Evolutionary conservation across 2,113 vertebrate species (phyloP).

Genomic region (Megaceryle maxima): DNA sequence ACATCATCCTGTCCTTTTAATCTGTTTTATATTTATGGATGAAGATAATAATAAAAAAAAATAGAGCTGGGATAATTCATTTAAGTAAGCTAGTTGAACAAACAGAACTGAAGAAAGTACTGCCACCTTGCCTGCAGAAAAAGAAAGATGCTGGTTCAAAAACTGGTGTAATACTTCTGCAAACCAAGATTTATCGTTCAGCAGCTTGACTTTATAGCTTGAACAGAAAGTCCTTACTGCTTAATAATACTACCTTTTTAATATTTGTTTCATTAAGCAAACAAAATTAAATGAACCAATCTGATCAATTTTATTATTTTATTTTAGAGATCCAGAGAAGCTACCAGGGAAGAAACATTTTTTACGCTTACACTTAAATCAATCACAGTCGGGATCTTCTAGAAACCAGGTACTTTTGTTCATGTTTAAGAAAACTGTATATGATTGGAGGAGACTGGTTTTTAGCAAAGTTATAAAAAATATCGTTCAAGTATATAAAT

Average conservation of each 20-base stretch:
- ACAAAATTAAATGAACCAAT: background rate
- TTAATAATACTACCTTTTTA: background rate
- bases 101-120: background rate
- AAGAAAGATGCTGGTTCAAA: background rate
- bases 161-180: background rate
- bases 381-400: background rate
- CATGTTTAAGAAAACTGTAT: background rate
- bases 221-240: background rate
- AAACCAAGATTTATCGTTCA: background rate
- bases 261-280: background rate
- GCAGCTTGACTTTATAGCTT: background rate
- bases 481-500: background rate
- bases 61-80: background rate
- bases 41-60: background rate
- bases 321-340: background rate
- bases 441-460: background rate
- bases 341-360: background rate
- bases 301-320: background rate
- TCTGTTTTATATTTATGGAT: background rate
- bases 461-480: background rate
- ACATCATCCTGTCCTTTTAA: background rate
- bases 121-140: background rate
- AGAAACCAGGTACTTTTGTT: background rate
- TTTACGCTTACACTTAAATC: background rate
- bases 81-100: background rate